These are phyloP conservation scores for Anthopleura xanthogrammica DNA, from an alignment of 92 coral and sea anemone species.

Conservation along the genomic window DNA sequence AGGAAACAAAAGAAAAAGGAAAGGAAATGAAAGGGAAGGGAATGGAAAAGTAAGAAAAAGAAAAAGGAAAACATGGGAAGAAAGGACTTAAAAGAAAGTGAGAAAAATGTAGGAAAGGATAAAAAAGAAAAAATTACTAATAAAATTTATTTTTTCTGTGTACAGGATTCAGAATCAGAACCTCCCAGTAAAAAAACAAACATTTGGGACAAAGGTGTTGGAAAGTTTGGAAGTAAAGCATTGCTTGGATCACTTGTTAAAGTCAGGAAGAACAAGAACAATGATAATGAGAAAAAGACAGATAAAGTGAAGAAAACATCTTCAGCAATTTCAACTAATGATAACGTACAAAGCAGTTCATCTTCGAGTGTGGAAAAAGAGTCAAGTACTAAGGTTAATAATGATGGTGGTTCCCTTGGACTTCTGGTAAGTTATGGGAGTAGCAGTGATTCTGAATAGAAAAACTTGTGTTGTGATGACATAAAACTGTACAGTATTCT, in stretches of 20 bases:
- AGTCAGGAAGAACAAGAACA: constrained; percentile 49
- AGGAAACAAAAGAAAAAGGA: too few species aligned
- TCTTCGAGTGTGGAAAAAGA: background rate
- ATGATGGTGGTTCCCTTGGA: constrained; percentile 51
- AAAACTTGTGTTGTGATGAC: background rate
- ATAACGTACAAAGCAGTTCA: background rate
- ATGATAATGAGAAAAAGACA: constrained; percentile 12
- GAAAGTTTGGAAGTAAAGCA: constrained; percentile 59
- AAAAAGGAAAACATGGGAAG: too few species aligned
- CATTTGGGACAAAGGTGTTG: constrained; percentile 67
- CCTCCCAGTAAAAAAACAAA: constrained; percentile 65
- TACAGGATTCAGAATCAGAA: constrained; percentile 31
- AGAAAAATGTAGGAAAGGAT: background rate
- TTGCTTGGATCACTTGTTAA: constrained; percentile 66
- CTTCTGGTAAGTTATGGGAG: constrained; percentile 82
- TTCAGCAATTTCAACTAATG: background rate
- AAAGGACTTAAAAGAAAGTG: too few species aligned
- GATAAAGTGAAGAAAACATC: constrained; percentile 11
- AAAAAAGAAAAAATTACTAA: background rate
- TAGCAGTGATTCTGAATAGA: constrained; percentile 71
- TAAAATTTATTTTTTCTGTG: too few species aligned
- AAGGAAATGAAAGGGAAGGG: background rate
- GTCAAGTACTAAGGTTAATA: background rate
- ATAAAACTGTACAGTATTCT: too few species aligned
- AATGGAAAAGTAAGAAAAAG: background rate